A percentile compares a stretch with the other conserved stretches of the same genome.
phyloP scores from a whole-genome alignment of 2,113 vertebrate species.

The Corydoras sp. region DNA sequence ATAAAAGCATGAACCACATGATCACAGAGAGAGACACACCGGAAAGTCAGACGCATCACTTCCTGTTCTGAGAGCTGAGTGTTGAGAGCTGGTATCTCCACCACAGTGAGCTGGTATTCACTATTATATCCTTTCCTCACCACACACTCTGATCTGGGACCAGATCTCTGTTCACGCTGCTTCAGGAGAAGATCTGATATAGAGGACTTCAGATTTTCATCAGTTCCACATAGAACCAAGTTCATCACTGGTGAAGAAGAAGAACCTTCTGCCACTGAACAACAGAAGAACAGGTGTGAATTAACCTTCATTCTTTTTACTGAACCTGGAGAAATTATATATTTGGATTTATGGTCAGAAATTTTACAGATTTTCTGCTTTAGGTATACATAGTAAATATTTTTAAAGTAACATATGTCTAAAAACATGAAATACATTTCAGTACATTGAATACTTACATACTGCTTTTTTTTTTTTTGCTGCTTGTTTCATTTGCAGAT shows the following conservation, averaged over 20 bases:
- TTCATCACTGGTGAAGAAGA: neutral
- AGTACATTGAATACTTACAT: too few species aligned
- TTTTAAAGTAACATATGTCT: too few species aligned
- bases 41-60: neutral
- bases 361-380: too few species aligned
- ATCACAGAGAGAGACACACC: neutral
- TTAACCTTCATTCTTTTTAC: too few species aligned
- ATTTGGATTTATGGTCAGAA: too few species aligned
- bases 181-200: neutral
- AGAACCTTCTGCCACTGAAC: neutral
- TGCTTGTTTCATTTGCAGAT: too few species aligned
- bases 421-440: too few species aligned
- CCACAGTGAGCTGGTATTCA: neutral
- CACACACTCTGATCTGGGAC: slow-evolving; percentile 21
- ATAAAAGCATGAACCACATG: neutral
- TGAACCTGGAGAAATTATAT: too few species aligned
- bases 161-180: neutral
- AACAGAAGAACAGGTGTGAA: neutral
- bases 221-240: slow-evolving; percentile 4
- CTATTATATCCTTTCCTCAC: slow-evolving; percentile 29
- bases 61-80: neutral
- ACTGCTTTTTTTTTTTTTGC: too few species aligned
- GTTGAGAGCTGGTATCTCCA: neutral
- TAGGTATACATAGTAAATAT: too few species aligned
- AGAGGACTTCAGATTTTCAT: neutral